Percentiles rank a stretch among this genome's conserved stretches.
Evolutionary conservation across 2,797 vertebrate species (phyloP).

Genomic region (Gallinago nigripennis): DNA sequence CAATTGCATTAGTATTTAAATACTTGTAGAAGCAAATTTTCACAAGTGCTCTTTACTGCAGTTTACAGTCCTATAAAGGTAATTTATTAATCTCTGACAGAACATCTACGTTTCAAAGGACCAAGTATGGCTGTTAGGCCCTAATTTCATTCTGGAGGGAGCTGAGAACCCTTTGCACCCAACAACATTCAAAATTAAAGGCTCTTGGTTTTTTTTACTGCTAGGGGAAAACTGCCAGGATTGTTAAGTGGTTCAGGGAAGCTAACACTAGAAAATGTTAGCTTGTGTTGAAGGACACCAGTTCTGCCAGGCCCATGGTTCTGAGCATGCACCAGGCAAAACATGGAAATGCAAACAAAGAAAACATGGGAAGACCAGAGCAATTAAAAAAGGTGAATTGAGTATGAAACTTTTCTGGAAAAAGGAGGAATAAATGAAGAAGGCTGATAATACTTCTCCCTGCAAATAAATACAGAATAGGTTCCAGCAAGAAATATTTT

Average conservation of each 20-base stretch:
- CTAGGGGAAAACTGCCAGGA: background rate
- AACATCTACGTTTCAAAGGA: background rate
- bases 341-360: background rate
- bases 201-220: background rate
- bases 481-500: background rate
- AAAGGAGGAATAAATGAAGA: background rate
- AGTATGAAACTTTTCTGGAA: background rate
- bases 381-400: background rate
- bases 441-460: background rate
- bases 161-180: background rate
- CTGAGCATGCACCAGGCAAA: background rate
- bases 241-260: background rate
- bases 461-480: background rate
- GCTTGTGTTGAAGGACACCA: background rate
- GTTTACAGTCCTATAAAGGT: background rate
- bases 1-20: background rate
- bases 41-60: background rate
- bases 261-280: background rate
- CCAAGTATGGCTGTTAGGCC: background rate
- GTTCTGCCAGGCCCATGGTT: background rate
- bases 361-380: background rate
- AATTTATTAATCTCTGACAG: background rate
- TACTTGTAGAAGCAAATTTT: background rate
- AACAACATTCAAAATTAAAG: background rate
- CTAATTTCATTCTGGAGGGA: background rate